phyloP scores from a whole-genome alignment of 2,113 vertebrate genomes.

The Lagenorhynchus albirostris region DNA sequence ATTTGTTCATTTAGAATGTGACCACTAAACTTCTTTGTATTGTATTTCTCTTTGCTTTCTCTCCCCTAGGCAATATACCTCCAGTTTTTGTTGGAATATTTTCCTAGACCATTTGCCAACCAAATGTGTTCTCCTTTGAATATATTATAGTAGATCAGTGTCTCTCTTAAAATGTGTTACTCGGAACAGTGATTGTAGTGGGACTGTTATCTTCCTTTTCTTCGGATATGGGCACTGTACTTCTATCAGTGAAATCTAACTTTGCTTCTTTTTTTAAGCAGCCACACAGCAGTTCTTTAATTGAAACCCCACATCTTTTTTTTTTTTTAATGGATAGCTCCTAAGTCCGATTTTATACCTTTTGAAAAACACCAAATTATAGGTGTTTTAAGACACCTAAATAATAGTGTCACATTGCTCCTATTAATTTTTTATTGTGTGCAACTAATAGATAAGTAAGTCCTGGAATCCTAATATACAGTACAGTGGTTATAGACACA shows the following conservation, averaged over 20 bases:
- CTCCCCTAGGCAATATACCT: neutral
- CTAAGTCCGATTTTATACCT: neutral
- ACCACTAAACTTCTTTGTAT: neutral
- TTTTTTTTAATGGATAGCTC: neutral
- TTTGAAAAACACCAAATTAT: neutral
- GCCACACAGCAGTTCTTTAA: neutral
- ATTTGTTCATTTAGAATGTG: neutral
- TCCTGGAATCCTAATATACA: neutral
- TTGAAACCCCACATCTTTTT: neutral
- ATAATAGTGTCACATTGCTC: neutral
- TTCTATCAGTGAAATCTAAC: neutral
- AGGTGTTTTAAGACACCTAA: neutral
- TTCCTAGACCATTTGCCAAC: neutral
- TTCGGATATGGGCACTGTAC: neutral
- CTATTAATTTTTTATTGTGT: neutral
- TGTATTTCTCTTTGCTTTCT: neutral
- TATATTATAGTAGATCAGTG: neutral
- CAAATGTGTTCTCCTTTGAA: neutral
- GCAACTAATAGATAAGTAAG: neutral
- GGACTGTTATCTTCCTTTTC: neutral
- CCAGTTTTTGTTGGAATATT: neutral
- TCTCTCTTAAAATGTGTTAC: neutral
- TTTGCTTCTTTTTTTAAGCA: neutral
- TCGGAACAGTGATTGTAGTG: neutral
- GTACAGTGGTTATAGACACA: neutral